Evolutionary conservation across 2,888 invertebrate species (phyloP), one percentile per base, ranked within the genome.

Genomic region (Mimumesa dahlbomi): DNA sequence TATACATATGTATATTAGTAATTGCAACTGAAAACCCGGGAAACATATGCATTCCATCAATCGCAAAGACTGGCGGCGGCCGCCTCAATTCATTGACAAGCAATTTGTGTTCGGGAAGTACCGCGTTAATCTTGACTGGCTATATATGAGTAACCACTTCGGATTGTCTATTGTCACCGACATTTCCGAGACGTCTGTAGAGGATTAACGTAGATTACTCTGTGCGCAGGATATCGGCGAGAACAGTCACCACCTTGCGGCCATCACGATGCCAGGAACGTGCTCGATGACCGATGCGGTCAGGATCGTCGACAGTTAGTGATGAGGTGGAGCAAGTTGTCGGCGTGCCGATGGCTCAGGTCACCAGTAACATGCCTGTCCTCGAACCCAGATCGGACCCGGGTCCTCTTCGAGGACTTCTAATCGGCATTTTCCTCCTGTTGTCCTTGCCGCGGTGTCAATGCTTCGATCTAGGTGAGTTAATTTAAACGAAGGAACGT

Each of bases 331-430:
- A 81, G 74, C 79, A 76, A 81, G 82, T 83, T 79, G 78, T 82
- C 75, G 82, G 77, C 79, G 82, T 81, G 75, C 84, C 82, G 77
- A 80, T 82, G 78, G 78, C 79, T 79, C 68, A 77, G 82, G 77
- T 79, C 82, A 73, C 79, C 81, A 81, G 81, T 84, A 88, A 85
- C 84, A 88, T 88, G 88, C 84, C 85, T 79, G 78, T 78, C 76
- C 82, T 81, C 79, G 79, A 79, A 74, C 77, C 79, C 74, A 66
- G 74, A 79, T 79, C 62, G 63, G 68, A 66, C 61, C 69, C 78
- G 75, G 79, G 74, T 72, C 81, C 84, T 73, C 82, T 83, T 73
- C 81, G 82, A 64, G 75, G 82, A 77, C 77, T 87, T 65, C 81
- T 86, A 52, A 77, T 87, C 77, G 77, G 72, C 59, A 56, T 58